phyloP scores from a whole-genome alignment of 2,888 invertebrate genomes.

The Agrypnus murinus region DNA sequence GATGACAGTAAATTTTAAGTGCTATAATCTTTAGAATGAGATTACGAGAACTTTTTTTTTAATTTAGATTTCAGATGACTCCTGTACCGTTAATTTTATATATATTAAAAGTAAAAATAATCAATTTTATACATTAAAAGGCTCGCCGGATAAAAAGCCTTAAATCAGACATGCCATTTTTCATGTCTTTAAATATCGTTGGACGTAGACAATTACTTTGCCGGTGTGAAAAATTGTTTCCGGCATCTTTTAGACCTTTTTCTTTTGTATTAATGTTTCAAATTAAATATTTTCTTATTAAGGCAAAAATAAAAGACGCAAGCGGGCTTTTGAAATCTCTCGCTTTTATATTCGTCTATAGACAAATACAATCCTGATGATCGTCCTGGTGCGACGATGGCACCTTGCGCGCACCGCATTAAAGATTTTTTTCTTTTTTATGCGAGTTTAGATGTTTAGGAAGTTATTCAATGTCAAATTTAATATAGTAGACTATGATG shows the following conservation, averaged over 20 bases:
- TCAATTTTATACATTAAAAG: constrained; percentile 32
- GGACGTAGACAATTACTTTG: constrained; percentile 32
- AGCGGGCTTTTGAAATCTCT: constrained; percentile 19
- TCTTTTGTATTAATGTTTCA: constrained; percentile 27
- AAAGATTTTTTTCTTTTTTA: constrained; percentile 5
- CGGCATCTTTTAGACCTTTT: constrained; percentile 33
- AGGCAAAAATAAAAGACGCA: constrained; percentile 28
- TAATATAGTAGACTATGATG: constrained; percentile 22
- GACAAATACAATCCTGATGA: constrained; percentile 22
- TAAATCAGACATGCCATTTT: constrained; percentile 35
- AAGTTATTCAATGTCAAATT: constrained; percentile 29
- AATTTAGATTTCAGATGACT: too few species aligned
- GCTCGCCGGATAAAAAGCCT: constrained; percentile 15
- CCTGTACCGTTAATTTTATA: constrained; percentile 17
- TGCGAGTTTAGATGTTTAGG: constrained; percentile 5
- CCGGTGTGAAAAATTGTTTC: constrained; percentile 43
- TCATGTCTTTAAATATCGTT: constrained; percentile 39
- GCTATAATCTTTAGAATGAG: not conserved
- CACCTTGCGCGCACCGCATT: constrained; percentile 19
- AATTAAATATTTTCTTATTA: constrained; percentile 43
- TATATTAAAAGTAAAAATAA: constrained; percentile 19
- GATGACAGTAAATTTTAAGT: not conserved
- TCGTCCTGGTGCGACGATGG: too few species aligned
- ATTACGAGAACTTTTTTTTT: too few species aligned
- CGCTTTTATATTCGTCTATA: constrained; percentile 20